These are phyloP conservation scores for Turritopsis dohrnii DNA, from an alignment of 30 jellyfish, hydroid and myxozoan species.

Conservation along the genomic window DNA sequence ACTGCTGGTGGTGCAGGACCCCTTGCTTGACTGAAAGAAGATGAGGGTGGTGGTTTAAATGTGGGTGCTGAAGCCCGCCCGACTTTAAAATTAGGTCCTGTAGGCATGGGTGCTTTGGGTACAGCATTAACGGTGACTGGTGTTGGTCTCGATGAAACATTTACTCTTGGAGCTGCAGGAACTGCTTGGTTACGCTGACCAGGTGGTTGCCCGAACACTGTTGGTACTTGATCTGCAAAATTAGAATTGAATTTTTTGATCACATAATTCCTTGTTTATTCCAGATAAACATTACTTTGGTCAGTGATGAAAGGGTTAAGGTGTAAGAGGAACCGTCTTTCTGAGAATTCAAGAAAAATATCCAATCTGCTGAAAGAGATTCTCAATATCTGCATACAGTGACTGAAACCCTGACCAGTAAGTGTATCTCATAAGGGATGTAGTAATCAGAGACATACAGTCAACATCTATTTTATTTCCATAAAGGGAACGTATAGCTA, in stretches of 20 bases:
- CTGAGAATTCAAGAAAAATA: too few relatives aligned
- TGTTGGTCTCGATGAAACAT: conserved; percentile 29
- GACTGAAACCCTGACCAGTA: too few relatives aligned
- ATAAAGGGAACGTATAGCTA: too few relatives aligned
- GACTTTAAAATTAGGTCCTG: conserved; percentile 71
- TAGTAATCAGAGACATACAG: too few relatives aligned
- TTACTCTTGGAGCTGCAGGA: conserved; percentile 39
- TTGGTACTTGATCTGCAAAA: conserved; percentile 36
- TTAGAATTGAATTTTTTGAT: not conserved
- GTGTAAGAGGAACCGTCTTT: too few relatives aligned
- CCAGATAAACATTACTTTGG: too few relatives aligned
- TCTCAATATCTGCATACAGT: too few relatives aligned
- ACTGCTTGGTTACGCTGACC: conserved; percentile 63
- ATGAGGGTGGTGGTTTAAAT: conserved; percentile 27
- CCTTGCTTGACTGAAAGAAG: conserved; percentile 19
- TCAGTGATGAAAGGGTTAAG: too few relatives aligned
- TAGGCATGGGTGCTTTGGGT: conserved; percentile 69
- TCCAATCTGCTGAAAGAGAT: too few relatives aligned
- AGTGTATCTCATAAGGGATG: too few relatives aligned
- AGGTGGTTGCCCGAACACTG: conserved; percentile 63
- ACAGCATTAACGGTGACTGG: conserved; percentile 47
- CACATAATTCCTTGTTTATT: too few relatives aligned
- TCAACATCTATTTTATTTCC: too few relatives aligned
- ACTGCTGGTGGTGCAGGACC: conserved; percentile 51
- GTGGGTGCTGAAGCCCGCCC: conserved; percentile 61